Evolutionary conservation across 2,888 invertebrate species (phyloP).

Genomic region (Quadroppia sp.): DNA sequence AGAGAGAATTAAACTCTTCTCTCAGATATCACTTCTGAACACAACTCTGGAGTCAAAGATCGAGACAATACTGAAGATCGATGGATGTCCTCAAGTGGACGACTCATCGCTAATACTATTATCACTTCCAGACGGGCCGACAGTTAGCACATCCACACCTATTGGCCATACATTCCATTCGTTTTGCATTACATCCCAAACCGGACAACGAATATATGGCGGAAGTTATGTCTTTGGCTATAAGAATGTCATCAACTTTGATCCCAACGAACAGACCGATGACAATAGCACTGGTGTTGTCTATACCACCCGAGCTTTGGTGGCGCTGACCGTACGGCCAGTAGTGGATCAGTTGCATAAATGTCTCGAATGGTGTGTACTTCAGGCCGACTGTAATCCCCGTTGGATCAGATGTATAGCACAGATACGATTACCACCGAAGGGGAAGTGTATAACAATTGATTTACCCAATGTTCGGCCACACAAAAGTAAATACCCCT

Average conservation of each 20-base stretch:
- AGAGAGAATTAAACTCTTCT: constrained; percentile 37
- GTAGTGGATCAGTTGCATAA: constrained; percentile 35
- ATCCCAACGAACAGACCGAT: neutral
- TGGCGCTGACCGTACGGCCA: constrained; percentile 38
- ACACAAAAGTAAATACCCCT: too few relatives aligned
- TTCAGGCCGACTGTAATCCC: constrained; percentile 35
- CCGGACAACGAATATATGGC: constrained; percentile 90
- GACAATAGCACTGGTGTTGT: constrained; percentile 19
- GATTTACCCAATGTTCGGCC: constrained; percentile 1
- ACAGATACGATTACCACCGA: constrained; percentile 38
- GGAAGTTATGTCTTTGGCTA: constrained; percentile 34
- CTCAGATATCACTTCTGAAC: constrained; percentile 32
- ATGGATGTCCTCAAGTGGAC: constrained; percentile 42
- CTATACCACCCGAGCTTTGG: constrained; percentile 38
- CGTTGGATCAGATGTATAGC: constrained; percentile 39
- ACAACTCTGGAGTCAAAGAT: constrained; percentile 38
- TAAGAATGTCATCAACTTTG: neutral
- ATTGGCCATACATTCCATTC: constrained; percentile 85
- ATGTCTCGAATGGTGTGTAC: constrained; percentile 40
- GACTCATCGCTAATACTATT: constrained; percentile 42
- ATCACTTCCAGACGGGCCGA: constrained; percentile 41
- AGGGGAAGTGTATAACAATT: constrained; percentile 35
- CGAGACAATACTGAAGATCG: constrained; percentile 35
- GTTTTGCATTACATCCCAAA: constrained; percentile 93
- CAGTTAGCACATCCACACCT: constrained; percentile 21